A percentile compares a stretch with the other conserved stretches of the same genome.
These are phyloP conservation scores for Gobius niger DNA, from an alignment of 2,113 vertebrate species.

Conservation along the genomic window DNA sequence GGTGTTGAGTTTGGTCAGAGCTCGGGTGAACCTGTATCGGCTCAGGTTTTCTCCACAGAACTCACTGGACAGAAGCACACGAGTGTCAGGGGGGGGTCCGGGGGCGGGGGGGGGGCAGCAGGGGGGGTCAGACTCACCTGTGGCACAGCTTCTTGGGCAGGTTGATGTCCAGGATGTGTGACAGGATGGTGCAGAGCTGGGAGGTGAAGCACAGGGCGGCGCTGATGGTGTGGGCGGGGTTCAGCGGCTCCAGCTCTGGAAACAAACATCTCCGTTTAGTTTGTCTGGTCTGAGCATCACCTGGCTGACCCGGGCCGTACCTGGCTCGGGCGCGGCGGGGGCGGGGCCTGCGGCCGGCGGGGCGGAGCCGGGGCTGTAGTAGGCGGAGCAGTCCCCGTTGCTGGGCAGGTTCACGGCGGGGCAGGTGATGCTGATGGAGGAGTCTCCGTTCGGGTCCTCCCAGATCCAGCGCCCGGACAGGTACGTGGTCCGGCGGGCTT, in stretches of 20 bases:
- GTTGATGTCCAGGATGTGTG: constrained; percentile 92
- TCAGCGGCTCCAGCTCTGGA: constrained; percentile 91
- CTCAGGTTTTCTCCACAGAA: constrained; percentile 97
- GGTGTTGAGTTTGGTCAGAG: constrained; percentile 93
- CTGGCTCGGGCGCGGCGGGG: constrained; percentile 88
- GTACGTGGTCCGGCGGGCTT: constrained; percentile 95
- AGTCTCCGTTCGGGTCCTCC: constrained; percentile 96
- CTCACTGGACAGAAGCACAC: constrained; percentile 78
- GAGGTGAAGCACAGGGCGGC: constrained; percentile 94
- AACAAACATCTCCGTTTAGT: constrained; percentile 4
- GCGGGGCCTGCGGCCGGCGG: constrained; percentile 50
- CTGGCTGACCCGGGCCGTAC: constrained; percentile 59
- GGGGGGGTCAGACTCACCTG: constrained; percentile 77
- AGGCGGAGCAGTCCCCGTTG: constrained; percentile 95
- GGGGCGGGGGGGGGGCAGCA: neutral
- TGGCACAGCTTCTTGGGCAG: constrained; percentile 96
- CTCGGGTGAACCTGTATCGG: constrained; percentile 90
- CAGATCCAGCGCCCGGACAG: constrained; percentile 97
- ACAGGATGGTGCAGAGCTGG: constrained; percentile 91
- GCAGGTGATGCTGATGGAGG: constrained; percentile 92
- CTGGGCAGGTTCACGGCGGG: constrained; percentile 89
- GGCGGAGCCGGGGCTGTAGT: constrained; percentile 86
- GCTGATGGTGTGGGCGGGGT: constrained; percentile 94
- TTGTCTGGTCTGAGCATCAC: too few species aligned
- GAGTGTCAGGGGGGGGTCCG: neutral